Evolutionary conservation across 2,888 invertebrate species (phyloP).

Genomic region (Pachymerium ferrugineum): DNA sequence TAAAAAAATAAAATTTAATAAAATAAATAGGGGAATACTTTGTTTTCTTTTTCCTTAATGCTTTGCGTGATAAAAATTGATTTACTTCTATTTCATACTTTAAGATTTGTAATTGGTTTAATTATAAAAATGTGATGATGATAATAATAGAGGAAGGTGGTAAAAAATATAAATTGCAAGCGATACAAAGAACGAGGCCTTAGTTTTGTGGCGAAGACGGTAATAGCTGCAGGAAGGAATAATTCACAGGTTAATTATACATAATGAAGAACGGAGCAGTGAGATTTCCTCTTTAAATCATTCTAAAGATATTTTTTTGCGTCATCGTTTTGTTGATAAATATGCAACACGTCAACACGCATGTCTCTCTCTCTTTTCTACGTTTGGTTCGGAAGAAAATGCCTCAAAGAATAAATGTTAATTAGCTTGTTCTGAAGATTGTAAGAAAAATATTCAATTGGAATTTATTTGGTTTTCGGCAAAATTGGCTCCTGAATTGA

Average conservation of each 20-base stretch:
- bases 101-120: background rate
- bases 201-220: background rate
- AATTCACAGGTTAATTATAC: slow-evolving; percentile 12
- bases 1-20: too few species aligned
- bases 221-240: slow-evolving; percentile 15
- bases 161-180: background rate
- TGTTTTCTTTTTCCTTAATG: too few species aligned
- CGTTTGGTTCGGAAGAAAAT: too few species aligned
- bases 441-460: background rate
- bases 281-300: slow-evolving; percentile 19
- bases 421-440: background rate
- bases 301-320: slow-evolving; percentile 16
- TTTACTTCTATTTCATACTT: background rate
- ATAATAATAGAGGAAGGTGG: background rate
- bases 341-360: background rate
- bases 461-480: background rate
- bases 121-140: background rate
- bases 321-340: background rate
- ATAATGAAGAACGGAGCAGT: slow-evolving; percentile 10
- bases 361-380: background rate
- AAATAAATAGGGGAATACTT: too few species aligned
- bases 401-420: too few species aligned
- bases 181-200: background rate
- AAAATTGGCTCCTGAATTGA: slow-evolving; percentile 7
- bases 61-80: too few species aligned